These are phyloP conservation scores for Heloderma charlesbogerti DNA, from an alignment of 2,113 vertebrate species.

Conservation along the genomic window DNA sequence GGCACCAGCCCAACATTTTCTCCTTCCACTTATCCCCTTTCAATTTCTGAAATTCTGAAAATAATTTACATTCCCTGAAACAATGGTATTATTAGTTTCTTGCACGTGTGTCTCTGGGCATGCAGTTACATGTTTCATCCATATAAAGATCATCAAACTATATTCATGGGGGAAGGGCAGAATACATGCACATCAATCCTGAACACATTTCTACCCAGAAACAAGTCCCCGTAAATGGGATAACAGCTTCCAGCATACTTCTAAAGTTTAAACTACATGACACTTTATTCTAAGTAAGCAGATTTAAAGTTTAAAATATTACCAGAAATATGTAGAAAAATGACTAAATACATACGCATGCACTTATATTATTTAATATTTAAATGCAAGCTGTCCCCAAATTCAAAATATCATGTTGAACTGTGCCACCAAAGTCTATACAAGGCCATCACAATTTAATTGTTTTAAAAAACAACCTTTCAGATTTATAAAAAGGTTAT, in stretches of 20 bases:
- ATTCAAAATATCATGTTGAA: constrained; percentile 9
- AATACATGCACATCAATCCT: not conserved
- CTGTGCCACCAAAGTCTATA: not conserved
- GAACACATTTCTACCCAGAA: constrained; percentile 30
- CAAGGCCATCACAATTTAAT: constrained; percentile 4
- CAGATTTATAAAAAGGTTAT: not conserved
- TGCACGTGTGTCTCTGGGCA: constrained; percentile 63
- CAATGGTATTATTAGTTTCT: constrained; percentile 66
- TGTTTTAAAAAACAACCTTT: not conserved
- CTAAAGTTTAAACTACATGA: not conserved
- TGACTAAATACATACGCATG: constrained; percentile 2
- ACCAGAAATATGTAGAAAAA: not conserved
- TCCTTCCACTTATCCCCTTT: constrained; percentile 84
- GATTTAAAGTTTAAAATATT: constrained; percentile 11
- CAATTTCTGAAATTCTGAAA: constrained; percentile 87
- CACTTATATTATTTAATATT: constrained; percentile 14
- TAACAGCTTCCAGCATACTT: not conserved
- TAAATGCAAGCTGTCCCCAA: constrained; percentile 18
- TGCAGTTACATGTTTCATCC: constrained; percentile 37
- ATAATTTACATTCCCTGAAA: constrained; percentile 86
- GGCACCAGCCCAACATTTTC: constrained; percentile 87
- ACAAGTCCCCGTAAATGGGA: not conserved
- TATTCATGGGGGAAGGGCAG: not conserved
- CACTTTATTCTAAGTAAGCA: not conserved
- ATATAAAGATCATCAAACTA: constrained; percentile 49